Evolutionary conservation across 2,888 invertebrate genomes (phyloP).

Genomic region (Oscheius sp.): DNA sequence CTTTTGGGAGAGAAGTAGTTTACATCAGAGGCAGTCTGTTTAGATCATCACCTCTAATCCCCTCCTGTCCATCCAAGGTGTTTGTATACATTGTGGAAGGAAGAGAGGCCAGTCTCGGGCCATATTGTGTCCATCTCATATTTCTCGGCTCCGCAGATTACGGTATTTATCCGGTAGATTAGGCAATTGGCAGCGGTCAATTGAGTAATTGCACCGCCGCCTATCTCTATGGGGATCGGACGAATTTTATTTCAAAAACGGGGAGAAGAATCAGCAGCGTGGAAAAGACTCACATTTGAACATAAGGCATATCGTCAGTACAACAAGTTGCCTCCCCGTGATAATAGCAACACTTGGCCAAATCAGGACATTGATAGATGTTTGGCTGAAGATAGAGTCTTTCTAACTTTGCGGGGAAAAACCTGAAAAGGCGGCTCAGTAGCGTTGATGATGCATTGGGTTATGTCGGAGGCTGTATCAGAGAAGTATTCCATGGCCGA

Average conservation of each 20-base stretch:
- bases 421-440: constrained; percentile 12
- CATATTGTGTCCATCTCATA: constrained; percentile 22
- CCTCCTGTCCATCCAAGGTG: constrained; percentile 4
- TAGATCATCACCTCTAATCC: not conserved
- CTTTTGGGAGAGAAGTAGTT: too few species aligned
- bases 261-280: not conserved
- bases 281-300: constrained; percentile 1
- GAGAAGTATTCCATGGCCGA: not conserved
- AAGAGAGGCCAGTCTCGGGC: not conserved
- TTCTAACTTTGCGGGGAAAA: not conserved
- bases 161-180: constrained; percentile 33
- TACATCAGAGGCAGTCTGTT: not conserved
- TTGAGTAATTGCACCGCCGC: constrained; percentile 16
- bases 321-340: constrained; percentile 12
- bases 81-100: constrained; percentile 1
- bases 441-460: constrained; percentile 6
- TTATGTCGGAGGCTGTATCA: not conserved
- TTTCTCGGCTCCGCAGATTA: constrained; percentile 20
- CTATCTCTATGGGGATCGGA: constrained; percentile 4
- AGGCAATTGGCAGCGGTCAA: constrained; percentile 30
- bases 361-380: constrained; percentile 10
- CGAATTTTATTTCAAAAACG: not conserved
- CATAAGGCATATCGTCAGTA: not conserved
- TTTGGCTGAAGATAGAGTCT: constrained; percentile 10
- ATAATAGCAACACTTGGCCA: constrained; percentile 1